Evolutionary conservation across 2,113 vertebrate species (phyloP).

Genomic region (Mirounga angustirostris): DNA sequence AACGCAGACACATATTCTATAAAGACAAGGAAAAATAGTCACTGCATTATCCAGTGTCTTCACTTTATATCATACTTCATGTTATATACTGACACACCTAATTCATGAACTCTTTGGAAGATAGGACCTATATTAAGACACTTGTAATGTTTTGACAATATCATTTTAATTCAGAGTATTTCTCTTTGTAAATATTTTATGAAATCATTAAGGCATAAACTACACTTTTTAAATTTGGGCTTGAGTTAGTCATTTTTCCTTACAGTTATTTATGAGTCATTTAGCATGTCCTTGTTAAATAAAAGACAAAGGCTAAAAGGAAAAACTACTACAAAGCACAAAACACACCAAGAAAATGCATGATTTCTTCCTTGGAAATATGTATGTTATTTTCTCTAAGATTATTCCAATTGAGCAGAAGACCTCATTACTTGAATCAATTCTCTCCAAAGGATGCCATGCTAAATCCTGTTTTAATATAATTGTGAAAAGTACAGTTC

Average conservation of each 20-base stretch:
- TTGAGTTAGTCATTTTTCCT: neutral
- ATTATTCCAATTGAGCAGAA: neutral
- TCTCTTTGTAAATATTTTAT: neutral
- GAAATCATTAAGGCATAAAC: constrained; percentile 3
- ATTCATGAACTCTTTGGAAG: neutral
- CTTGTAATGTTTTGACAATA: neutral
- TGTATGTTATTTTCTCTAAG: neutral
- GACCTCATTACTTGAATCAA: neutral
- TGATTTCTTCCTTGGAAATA: neutral
- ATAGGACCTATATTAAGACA: neutral
- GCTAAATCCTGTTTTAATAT: constrained; percentile 4
- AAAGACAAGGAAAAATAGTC: neutral
- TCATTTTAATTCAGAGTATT: neutral
- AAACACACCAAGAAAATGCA: neutral
- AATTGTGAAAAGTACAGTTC: neutral
- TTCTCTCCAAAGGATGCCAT: neutral
- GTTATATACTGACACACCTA: neutral
- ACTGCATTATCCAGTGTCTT: neutral
- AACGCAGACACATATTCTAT: neutral
- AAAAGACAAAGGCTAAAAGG: neutral
- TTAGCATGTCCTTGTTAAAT: neutral
- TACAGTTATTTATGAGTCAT: neutral
- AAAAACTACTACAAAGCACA: neutral
- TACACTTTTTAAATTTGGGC: neutral
- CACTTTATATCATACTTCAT: neutral